Evolutionary conservation across 2,113 vertebrate species (phyloP), one percentile per base, ranked within the genome.

Genomic region (Gasterosteus nipponicus): DNA sequence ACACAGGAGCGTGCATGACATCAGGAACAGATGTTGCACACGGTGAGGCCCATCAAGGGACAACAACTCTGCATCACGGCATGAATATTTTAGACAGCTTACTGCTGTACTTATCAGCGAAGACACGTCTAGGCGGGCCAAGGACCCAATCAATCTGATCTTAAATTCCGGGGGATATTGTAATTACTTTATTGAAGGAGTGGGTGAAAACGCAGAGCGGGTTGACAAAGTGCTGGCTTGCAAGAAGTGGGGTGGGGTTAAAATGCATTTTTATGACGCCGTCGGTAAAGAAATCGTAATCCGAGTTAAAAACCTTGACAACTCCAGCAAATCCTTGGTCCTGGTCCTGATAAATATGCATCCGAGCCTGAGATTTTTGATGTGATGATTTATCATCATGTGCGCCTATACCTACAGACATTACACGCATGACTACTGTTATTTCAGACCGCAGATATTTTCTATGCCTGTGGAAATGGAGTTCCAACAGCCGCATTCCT

Each of bases 21-120:
- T 93, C 90, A 84, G 90, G 89, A 92, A 89, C 91, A 93, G 92
- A 92, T 93, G 91, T 91, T 93, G 86, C 92, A 88, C 91, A 92
- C 89, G 87, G 88, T 63, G 83, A 86, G 84, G 83, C 87, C 88
- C 86, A 88, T 90, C 91, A 79, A 88, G 89, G 87, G 90, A 92
- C 86, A 85, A 85, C 85, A 90, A 86, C 84, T 90, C 86, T 87
- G 87, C 91, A 91, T 91, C 86, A 89, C 85, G 61, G 84, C 87
- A 92, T 92, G 88, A 91, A 93, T 93, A 93, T 92, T 91, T 93
- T 79, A 90, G 89, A 86, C 90, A 90, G 87, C 86, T 88, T 85
- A 89, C 85, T 86, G 87, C 89, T 90, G 89, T 89, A 90, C 85
- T 91, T 91, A 91, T 90, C 84, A 87, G 77, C 35, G 33, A 79